Conservation (phyloP, 2,888 invertebrate genomes). For the Zhuqinia jingwanae region DNA sequence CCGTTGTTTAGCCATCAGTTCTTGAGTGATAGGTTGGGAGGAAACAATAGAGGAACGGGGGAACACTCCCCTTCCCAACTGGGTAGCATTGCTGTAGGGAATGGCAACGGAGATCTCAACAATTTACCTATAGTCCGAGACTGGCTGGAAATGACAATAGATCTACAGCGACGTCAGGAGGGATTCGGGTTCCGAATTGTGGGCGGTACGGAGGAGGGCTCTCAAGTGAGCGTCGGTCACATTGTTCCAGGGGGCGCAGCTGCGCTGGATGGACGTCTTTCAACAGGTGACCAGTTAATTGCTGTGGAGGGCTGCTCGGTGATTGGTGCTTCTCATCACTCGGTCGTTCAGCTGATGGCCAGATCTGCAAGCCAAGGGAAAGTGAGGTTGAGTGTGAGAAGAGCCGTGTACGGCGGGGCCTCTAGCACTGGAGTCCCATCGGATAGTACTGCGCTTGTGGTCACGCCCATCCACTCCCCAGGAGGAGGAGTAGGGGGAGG, state of each 20-base stretch:
- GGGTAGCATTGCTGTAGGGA: neutral
- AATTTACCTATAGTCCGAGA: slow-evolving; percentile 79
- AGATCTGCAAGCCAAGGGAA: slow-evolving; percentile 92
- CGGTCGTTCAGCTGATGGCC: slow-evolving; percentile 96
- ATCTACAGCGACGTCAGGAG: slow-evolving; percentile 92
- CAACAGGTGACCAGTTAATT: slow-evolving; percentile 96
- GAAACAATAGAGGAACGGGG: neutral
- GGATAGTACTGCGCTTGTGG: slow-evolving; percentile 32
- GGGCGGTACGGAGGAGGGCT: slow-evolving; percentile 98
- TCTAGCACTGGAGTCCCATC: too few relatives aligned
- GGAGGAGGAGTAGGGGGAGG: slow-evolving; percentile 18
- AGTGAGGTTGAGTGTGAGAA: slow-evolving; percentile 89
- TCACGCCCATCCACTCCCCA: slow-evolving; percentile 72
- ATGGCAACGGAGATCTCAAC: slow-evolving; percentile 74
- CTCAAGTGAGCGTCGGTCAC: slow-evolving; percentile 97
- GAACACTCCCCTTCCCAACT: too few relatives aligned
- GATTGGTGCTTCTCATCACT: slow-evolving; percentile 93
- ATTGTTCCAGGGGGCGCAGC: slow-evolving; percentile 98
- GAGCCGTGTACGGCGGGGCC: slow-evolving; percentile 80
- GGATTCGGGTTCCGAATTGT: slow-evolving; percentile 99
- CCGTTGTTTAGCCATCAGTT: slow-evolving; percentile 57
- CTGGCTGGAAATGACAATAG: slow-evolving; percentile 87
- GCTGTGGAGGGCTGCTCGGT: slow-evolving; percentile 94
- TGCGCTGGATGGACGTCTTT: slow-evolving; percentile 93
- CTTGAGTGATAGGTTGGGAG: slow-evolving; percentile 7